Conservation (phyloP, 1,140 invertebrate species). For the Drosophila elegans region DNA sequence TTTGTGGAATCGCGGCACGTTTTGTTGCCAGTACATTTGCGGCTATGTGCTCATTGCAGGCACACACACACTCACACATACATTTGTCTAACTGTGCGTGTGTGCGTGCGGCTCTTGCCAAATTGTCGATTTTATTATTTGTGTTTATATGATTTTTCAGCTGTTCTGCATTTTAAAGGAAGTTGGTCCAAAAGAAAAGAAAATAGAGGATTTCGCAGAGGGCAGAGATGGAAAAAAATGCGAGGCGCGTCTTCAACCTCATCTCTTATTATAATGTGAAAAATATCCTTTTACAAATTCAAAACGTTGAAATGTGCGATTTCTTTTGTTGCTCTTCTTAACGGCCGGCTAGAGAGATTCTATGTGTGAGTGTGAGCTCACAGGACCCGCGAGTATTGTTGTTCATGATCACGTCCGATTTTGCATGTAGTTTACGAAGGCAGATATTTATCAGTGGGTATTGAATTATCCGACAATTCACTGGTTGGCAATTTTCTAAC, state of each 20-base stretch:
- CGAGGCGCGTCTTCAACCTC: conserved; percentile 75
- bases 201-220: conserved; percentile 3
- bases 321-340: conserved; percentile 74
- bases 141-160: conserved; percentile 84
- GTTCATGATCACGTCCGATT: conserved; percentile 53
- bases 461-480: conserved; percentile 72
- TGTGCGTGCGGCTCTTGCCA: conserved; percentile 77
- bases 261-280: conserved; percentile 83
- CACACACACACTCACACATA: conserved; percentile 36
- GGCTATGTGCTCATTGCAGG: conserved; percentile 72
- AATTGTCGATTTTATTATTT: conserved; percentile 85
- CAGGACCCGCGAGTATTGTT: conserved; percentile 64
- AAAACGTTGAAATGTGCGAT: conserved; percentile 78
- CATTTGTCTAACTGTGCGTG: conserved; percentile 35
- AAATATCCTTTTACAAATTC: conserved; percentile 83
- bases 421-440: conserved; percentile 30
- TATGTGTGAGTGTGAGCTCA: conserved; percentile 14
- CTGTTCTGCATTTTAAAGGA: conserved; percentile 83
- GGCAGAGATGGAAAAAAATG: conserved; percentile 39
- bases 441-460: conserved; percentile 64
- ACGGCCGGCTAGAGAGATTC: conserved; percentile 39
- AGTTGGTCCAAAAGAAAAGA: conserved; percentile 25
- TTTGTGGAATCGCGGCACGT: conserved; percentile 75
- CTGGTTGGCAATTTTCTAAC: conserved; percentile 59
- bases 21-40: conserved; percentile 82